Conservation (phyloP, 1,140 invertebrate genomes). For the Cepaea nemoralis region DNA sequence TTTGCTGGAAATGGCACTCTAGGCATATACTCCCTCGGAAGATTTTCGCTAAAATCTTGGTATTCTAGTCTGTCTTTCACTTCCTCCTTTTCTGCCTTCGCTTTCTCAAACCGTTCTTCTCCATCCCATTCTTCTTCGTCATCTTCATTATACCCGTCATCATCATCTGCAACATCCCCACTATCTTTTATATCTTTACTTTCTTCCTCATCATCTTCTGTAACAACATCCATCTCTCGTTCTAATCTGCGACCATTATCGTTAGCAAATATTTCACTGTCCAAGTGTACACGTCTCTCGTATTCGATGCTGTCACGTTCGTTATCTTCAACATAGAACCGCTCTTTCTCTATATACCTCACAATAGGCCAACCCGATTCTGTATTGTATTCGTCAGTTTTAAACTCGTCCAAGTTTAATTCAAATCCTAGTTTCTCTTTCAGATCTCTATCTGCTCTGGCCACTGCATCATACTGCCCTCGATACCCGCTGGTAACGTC, state of each 20-base stretch:
- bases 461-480: background rate
- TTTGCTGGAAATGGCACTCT: background rate
- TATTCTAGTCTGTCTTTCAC: background rate
- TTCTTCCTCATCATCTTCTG: conserved; percentile 12
- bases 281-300: background rate
- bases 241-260: background rate
- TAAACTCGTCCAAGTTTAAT: conserved; percentile 37
- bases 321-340: conserved; percentile 23
- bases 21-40: background rate
- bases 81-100: conserved; percentile 1
- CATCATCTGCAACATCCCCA: conserved; percentile 22
- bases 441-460: background rate
- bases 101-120: background rate
- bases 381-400: conserved; percentile 30
- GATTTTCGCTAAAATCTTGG: conserved; percentile 13
- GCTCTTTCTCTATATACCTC: conserved; percentile 38
- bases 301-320: background rate
- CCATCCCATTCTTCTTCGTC: background rate
- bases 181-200: conserved; percentile 9
- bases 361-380: conserved; percentile 36
- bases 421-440: conserved; percentile 32
- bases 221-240: background rate
- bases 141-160: background rate
- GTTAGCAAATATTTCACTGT: background rate
- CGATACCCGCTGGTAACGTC: conserved; percentile 26